Evolutionary conservation across 1,140 invertebrate genomes (phyloP).

Genomic region (Aphaenogaster ashmeadi): DNA sequence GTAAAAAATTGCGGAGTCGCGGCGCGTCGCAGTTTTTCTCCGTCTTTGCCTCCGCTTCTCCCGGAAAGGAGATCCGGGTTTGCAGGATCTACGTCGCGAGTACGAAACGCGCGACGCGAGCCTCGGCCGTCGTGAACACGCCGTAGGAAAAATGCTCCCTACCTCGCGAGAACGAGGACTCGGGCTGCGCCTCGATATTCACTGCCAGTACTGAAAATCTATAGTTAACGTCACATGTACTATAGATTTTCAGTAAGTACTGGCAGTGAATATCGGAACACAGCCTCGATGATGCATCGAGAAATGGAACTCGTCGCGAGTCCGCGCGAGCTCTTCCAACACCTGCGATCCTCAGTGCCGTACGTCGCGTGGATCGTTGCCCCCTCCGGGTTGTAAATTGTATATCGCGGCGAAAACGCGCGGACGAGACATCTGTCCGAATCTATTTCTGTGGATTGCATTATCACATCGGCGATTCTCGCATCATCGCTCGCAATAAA

Average conservation of each 20-base stretch:
- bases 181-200: too few relatives aligned
- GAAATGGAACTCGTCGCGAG: neutral
- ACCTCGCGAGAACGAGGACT: neutral
- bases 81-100: neutral
- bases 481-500: slow-evolving; percentile 55
- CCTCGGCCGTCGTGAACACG: neutral
- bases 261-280: too few relatives aligned
- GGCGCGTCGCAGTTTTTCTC: too few relatives aligned
- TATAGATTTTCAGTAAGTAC: too few relatives aligned
- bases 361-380: neutral
- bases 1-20: too few relatives aligned
- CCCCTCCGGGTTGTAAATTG: neutral
- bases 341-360: neutral
- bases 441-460: slow-evolving; percentile 34
- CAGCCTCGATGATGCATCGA: neutral
- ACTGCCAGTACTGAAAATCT: too few relatives aligned
- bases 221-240: too few relatives aligned
- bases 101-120: neutral
- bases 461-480: slow-evolving; percentile 23
- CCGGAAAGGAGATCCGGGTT: neutral
- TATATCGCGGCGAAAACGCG: neutral
- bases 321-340: neutral
- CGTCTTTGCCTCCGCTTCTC: too few relatives aligned
- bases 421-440: neutral
- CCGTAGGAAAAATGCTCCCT: neutral